Conservation (phyloP, 2,888 invertebrate genomes). For the Watsonalla binaria region DNA sequence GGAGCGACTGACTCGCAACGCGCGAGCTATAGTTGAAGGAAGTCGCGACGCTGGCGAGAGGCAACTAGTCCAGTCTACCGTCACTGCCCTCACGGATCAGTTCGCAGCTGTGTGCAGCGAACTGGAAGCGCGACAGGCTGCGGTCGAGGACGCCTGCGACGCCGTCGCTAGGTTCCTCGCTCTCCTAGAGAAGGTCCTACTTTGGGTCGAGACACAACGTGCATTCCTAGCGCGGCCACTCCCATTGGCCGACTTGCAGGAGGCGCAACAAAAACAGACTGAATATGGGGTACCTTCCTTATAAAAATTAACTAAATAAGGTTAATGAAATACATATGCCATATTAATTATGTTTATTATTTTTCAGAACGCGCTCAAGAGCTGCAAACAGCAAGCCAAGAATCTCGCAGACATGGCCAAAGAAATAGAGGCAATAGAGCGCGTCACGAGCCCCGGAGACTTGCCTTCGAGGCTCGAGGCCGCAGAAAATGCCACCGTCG, state of each 20-base stretch:
- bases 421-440: constrained; percentile 90
- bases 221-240: constrained; percentile 88
- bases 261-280: constrained; percentile 90
- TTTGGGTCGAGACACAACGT: constrained; percentile 91
- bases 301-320: constrained; percentile 1
- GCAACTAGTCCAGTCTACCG: constrained; percentile 85
- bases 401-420: constrained; percentile 95
- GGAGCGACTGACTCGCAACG: constrained; percentile 87
- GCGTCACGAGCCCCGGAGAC: constrained; percentile 90
- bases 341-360: constrained; percentile 9
- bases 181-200: constrained; percentile 87
- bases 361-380: constrained; percentile 89
- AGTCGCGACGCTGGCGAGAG: constrained; percentile 88
- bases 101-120: constrained; percentile 86
- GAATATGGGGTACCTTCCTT: constrained; percentile 86
- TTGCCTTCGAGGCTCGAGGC: constrained; percentile 91
- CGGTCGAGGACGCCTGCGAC: constrained; percentile 91
- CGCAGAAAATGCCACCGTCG: constrained; percentile 91
- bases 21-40: constrained; percentile 87
- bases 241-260: constrained; percentile 86
- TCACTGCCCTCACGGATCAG: constrained; percentile 87
- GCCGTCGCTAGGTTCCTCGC: constrained; percentile 92
- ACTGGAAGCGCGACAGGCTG: constrained; percentile 90
- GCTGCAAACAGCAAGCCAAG: constrained; percentile 91
- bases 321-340: background rate